Evolutionary conservation across 2,797 vertebrate species (phyloP).

Genomic region (Falco biarmicus): DNA sequence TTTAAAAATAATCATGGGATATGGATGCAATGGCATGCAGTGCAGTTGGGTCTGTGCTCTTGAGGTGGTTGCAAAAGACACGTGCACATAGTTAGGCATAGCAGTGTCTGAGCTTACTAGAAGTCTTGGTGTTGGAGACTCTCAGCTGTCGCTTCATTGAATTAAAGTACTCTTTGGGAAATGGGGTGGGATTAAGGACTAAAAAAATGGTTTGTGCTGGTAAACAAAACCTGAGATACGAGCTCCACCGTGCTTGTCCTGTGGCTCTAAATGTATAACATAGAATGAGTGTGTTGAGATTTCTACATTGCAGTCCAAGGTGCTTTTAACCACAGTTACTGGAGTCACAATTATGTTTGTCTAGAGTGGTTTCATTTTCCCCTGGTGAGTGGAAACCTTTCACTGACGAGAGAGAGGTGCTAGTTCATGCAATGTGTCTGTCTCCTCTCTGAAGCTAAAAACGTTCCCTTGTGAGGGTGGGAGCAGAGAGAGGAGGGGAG

Average conservation of each 20-base stretch:
- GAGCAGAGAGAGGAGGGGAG: neutral
- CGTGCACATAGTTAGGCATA: fast-evolving
- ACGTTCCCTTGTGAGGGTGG: neutral
- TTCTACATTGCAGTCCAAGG: neutral
- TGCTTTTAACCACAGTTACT: neutral
- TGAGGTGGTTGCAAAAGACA: neutral
- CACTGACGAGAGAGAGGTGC: neutral
- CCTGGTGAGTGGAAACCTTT: neutral
- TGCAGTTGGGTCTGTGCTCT: neutral
- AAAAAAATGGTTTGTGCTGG: neutral
- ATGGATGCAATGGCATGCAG: neutral
- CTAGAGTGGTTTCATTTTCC: neutral
- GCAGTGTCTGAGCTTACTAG: neutral
- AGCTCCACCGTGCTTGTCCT: neutral
- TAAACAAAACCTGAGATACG: neutral
- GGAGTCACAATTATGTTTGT: neutral
- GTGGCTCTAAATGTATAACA: neutral
- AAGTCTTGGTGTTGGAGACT: neutral
- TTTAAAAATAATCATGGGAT: neutral
- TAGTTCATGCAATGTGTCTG: neutral
- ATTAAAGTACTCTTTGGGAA: neutral
- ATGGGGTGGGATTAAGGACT: neutral
- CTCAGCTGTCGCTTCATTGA: fast-evolving
- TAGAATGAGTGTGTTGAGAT: neutral
- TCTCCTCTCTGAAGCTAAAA: neutral